Base-by-base conservation (phyloP, 1,140 invertebrate species). In the Brachionus calyciflorus region DNA sequence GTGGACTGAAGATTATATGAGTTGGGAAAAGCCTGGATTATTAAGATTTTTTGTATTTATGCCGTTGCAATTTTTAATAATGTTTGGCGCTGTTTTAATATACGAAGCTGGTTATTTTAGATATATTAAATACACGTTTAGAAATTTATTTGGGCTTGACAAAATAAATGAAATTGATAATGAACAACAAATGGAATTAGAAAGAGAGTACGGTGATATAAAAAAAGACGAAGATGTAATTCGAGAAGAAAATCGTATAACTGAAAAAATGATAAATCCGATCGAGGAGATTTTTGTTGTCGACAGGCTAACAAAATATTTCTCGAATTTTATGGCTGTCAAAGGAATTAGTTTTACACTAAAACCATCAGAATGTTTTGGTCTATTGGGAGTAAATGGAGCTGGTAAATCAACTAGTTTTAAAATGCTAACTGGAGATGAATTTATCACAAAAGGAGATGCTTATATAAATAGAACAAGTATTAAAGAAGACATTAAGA, bases 351-450 rank as follows among this genome's bases (percentile, higher is more conserved):
- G 49, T 24, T 63, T 77, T 40, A 44, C 30, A 6, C 14, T 77
- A 3, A 46, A 68, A 28, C 57, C 53, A 40, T 37, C 40, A 6
- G 91, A 96, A 86, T 95, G 93, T 81, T 96, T 96, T 83, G 93
- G 93, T 1, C 84, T 97, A 40, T 85, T 97, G 28, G 94, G 94
- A 9, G 88, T 92, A 2, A 94, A 94, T 83, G 91, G 91, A n/a
- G 91, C 91, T 33, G 90, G 90, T 3, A 91, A 93, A 85, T 93
- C 92, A 1, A 91, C 91, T 3, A 92, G 91, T 0, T 94, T 94
- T 81, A 91, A 91, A 82, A 93, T 94, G 91, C 83, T 94, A 21
- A 82, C 81, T 9, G 82, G 81, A 28, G 84, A 86, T 79, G 79
- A 82, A 37, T 57, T 26, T 21, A 37, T 76, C 10, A 76, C 33